Conservation (phyloP, 2,888 invertebrate genomes). For the Thera obeliscata region DNA sequence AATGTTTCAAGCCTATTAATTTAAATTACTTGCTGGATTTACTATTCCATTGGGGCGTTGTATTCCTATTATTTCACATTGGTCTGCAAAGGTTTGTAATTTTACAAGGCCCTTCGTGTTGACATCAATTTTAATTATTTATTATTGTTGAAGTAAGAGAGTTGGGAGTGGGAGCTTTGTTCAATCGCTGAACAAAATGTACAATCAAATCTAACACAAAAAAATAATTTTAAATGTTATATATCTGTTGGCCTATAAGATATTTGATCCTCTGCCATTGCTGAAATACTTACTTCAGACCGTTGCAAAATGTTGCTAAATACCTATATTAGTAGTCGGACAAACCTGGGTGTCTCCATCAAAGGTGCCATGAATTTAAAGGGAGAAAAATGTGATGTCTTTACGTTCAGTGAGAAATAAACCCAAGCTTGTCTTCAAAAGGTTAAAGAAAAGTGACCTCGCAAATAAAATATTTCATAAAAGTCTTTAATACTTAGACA, state of each 20-base stretch:
- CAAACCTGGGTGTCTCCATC: no score
- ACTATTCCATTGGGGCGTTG: slow-evolving; percentile 73
- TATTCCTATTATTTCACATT: slow-evolving; percentile 71
- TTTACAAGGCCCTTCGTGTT: slow-evolving; percentile 55
- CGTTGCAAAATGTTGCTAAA: no score
- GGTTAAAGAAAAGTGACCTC: slow-evolving; percentile 59
- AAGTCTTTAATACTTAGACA: slow-evolving; percentile 27
- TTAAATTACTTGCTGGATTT: slow-evolving; percentile 81
- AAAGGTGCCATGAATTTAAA: neutral
- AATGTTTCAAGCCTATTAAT: slow-evolving; percentile 76
- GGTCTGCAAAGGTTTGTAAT: slow-evolving; percentile 59
- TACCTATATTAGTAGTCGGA: no score
- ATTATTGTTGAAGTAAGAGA: slow-evolving; percentile 52
- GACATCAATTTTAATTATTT: slow-evolving; percentile 69
- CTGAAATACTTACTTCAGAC: no score
- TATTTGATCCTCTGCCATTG: no score
- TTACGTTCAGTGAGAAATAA: slow-evolving; percentile 17
- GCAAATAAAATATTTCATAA: slow-evolving; percentile 14
- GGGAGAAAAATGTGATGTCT: neutral
- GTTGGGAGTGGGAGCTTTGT: no score
- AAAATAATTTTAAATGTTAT: no score
- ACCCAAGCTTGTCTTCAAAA: slow-evolving; percentile 41
- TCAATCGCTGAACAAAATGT: no score
- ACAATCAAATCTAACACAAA: no score
- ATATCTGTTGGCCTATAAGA: no score